Evolutionary conservation across 2,113 vertebrate species (phyloP).

Genomic region (Lamprologus tigripictilis): DNA sequence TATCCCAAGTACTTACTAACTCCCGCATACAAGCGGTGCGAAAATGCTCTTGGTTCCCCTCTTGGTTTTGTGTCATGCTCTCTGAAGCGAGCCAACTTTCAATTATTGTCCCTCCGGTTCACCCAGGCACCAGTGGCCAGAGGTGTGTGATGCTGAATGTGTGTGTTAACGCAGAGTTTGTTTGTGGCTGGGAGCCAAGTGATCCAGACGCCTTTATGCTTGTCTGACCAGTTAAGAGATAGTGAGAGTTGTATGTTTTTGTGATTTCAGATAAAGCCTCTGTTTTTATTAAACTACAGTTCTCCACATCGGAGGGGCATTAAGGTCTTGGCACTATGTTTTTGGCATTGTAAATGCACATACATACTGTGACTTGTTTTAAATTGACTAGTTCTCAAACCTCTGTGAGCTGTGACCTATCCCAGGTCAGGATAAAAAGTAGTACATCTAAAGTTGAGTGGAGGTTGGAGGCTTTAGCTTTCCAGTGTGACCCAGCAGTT

Average conservation of each 20-base stretch:
- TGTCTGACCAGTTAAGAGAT: constrained; percentile 61
- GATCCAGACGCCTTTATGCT: constrained; percentile 57
- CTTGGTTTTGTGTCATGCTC: constrained; percentile 71
- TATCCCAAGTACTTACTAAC: constrained; percentile 34
- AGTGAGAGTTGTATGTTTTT: constrained; percentile 36
- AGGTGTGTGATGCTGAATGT: constrained; percentile 50
- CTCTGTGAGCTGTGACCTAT: constrained; percentile 56
- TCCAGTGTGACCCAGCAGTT: constrained; percentile 46
- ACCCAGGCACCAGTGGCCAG: constrained; percentile 55
- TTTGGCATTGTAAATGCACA: constrained; percentile 22
- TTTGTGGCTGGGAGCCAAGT: constrained; percentile 73
- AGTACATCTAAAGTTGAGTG: neutral
- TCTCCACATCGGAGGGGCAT: neutral
- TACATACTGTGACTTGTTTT: constrained; percentile 22
- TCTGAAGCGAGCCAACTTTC: constrained; percentile 75
- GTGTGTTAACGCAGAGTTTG: constrained; percentile 62
- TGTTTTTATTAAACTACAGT: constrained; percentile 8
- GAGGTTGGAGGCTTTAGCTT: constrained; percentile 43
- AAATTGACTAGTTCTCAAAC: constrained; percentile 22
- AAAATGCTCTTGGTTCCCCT: constrained; percentile 56
- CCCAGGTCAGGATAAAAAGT: constrained; percentile 56
- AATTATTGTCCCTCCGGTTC: constrained; percentile 70
- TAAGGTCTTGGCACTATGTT: constrained; percentile 11
- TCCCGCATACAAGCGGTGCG: constrained; percentile 36
- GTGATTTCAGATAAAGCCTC: constrained; percentile 40